Percentiles rank a stretch among this genome's conserved stretches.
phyloP scores from a whole-genome alignment of 2,113 vertebrate species.

The Urocolius indicus region DNA sequence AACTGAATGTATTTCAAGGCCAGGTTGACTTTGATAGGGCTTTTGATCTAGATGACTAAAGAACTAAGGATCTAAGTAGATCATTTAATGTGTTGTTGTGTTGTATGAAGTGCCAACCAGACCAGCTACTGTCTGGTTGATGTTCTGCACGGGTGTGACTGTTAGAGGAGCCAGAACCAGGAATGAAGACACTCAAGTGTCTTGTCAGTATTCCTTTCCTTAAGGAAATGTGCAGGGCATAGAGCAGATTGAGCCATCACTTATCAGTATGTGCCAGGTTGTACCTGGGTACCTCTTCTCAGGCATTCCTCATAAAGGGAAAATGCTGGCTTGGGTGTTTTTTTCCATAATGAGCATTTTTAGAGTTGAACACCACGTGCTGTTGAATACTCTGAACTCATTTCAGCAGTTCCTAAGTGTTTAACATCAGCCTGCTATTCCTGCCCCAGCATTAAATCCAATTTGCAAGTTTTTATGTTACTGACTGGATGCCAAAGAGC shows the following conservation, averaged over 20 bases:
- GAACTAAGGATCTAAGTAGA: background rate
- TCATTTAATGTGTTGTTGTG: background rate
- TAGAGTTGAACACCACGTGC: background rate
- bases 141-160: background rate
- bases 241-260: background rate
- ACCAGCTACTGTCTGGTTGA: background rate
- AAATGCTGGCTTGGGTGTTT: background rate
- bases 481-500: background rate
- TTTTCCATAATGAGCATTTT: background rate
- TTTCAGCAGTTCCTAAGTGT: background rate
- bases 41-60: conserved; percentile 21
- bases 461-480: background rate
- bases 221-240: background rate
- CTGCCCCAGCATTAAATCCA: background rate
- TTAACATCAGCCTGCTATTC: background rate
- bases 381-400: background rate
- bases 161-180: background rate
- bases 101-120: background rate
- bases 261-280: background rate
- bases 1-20: background rate
- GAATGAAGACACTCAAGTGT: background rate
- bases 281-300: background rate
- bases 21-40: background rate
- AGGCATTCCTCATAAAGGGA: background rate
- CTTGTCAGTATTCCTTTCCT: background rate